phyloP scores from a whole-genome alignment of 2,797 vertebrate genomes.

The Acanthurus lineatus region DNA sequence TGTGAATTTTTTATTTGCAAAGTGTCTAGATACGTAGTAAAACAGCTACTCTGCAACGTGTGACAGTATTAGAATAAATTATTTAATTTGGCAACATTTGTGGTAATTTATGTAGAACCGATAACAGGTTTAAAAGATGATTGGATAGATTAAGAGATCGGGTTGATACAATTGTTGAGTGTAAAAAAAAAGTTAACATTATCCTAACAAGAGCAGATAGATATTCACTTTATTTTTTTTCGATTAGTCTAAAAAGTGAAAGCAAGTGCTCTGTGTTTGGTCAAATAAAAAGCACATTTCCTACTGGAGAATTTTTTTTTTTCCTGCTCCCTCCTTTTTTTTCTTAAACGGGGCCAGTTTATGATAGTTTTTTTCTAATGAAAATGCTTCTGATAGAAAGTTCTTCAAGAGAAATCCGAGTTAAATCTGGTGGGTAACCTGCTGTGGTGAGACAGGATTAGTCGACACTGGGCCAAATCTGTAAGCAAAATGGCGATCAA shows the following conservation, averaged over 20 bases:
- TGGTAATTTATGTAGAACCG: too few species aligned
- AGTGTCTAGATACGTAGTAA: too few species aligned
- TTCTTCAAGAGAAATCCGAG: neutral
- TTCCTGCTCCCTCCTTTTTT: neutral
- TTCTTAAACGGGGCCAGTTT: neutral
- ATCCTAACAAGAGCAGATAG: neutral
- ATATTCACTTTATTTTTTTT: neutral
- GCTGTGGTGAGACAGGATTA: neutral
- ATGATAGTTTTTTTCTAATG: neutral
- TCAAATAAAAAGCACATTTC: neutral
- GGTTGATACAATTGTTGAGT: too few species aligned
- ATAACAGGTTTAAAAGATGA: neutral
- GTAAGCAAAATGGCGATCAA: conserved; percentile 75
- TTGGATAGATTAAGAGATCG: neutral
- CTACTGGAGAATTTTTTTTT: too few species aligned
- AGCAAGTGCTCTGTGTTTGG: neutral
- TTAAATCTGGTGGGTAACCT: conserved; percentile 3
- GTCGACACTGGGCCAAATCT: conserved; percentile 27
- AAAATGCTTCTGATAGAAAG: neutral
- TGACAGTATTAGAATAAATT: neutral
- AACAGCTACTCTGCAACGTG: too few species aligned
- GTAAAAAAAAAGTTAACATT: neutral
- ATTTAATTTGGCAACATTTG: neutral
- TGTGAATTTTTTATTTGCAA: conserved; percentile 10
- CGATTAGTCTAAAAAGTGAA: neutral